Base-by-base conservation (phyloP, 2,888 invertebrate species). In the Netelia fuscicornis region DNA sequence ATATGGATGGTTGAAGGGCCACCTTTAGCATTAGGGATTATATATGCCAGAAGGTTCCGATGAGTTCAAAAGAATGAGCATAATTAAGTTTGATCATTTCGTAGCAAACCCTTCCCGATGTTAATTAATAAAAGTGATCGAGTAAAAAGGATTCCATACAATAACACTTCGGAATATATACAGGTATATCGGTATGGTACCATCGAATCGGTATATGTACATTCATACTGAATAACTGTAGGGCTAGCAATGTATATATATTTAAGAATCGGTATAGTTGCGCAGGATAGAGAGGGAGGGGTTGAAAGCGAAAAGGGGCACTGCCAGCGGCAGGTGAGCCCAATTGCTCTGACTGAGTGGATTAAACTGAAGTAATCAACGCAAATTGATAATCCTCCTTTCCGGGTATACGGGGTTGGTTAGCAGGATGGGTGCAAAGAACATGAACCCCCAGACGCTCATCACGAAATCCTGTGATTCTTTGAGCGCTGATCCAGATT, bases 351-450 rank as follows among this genome's bases (percentile, higher is more conserved):
- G 90, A 20, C 20, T 20, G 20, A 92, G 91, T 91, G 91, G 91
- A 91, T 91, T 92, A 92, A 91, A 91, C 90, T 89, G 89, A 90
- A 90, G 91, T 91, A 91, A 92, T 92, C 91, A 91, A 91, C 90
- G 91, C 91, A 91, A 91, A 92, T 91, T 92, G 91, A 91, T 91
- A 91, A 92, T 91, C 90, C 91, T 90, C 90, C 91, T 92, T 91
- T 90, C 87, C 84, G 68, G 83, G 58, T 81, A 74, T 68, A 81
- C 52, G 58, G 58, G 20, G 20, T 6, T 17, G 54, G 13, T 54
- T 54, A 2, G 20, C 58, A 23, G 20, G 58, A 1, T 23, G 17
- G 58, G 9, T 5, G 58, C 1, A 6, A 58, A 58, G 10, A 17
- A 20, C 58, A 20, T 20, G 23, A 58, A 58, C 48, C 48, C 48